Percentiles rank a stretch among this genome's conserved stretches.
Conservation (phyloP, 2,888 invertebrate genomes). For the Mimas tiliae region DNA sequence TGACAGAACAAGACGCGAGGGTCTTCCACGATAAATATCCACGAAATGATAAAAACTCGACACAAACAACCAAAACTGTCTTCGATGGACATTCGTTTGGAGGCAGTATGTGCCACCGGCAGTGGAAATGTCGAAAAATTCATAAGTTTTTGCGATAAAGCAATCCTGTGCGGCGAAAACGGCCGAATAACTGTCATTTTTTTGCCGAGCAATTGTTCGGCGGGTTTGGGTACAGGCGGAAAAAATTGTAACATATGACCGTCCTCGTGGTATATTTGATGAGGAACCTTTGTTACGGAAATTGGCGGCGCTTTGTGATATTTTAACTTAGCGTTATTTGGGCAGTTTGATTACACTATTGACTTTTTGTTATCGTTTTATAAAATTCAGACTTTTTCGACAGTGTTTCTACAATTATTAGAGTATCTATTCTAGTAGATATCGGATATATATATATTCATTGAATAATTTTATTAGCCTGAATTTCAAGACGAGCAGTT, state of each 20-base stretch:
- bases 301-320: slow-evolving; percentile 23
- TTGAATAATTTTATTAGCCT: too few species aligned
- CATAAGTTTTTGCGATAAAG: slow-evolving; percentile 27
- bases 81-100: slow-evolving; percentile 13
- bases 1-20: slow-evolving; percentile 7
- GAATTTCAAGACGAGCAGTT: too few species aligned
- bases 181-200: slow-evolving; percentile 21
- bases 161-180: slow-evolving; percentile 12
- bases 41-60: slow-evolving; percentile 24
- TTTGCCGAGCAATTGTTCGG: slow-evolving; percentile 10
- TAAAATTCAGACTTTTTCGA: not conserved
- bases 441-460: too few species aligned
- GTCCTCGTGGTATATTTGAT: slow-evolving; percentile 14
- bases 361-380: not conserved
- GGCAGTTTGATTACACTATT: slow-evolving; percentile 3
- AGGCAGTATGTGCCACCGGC: slow-evolving; percentile 6
- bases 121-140: slow-evolving; percentile 20
- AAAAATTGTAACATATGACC: slow-evolving; percentile 23
- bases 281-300: slow-evolving; percentile 21
- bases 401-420: not conserved
- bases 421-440: too few species aligned
- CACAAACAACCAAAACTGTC: slow-evolving; percentile 18
- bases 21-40: slow-evolving; percentile 16
- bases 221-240: slow-evolving; percentile 21
- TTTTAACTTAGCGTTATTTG: slow-evolving; percentile 2